Conservation (phyloP, 2,113 vertebrate genomes). For the Xiphias gladius region DNA sequence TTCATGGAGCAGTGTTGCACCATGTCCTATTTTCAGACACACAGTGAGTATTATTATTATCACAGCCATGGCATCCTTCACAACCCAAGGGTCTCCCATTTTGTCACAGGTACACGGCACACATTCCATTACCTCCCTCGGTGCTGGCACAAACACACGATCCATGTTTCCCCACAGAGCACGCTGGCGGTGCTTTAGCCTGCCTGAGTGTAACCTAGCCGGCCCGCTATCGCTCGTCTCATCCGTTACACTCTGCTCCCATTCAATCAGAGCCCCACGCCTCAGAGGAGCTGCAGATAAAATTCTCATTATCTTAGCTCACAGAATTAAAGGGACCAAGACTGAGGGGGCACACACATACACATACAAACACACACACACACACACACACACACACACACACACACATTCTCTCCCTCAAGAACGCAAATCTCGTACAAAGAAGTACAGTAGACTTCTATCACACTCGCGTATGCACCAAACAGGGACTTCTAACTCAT, state of each 20-base stretch:
- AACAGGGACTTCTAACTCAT: slow-evolving; percentile 43
- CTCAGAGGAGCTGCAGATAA: slow-evolving; percentile 82
- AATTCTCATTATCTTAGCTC: slow-evolving; percentile 85
- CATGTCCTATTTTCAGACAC: slow-evolving; percentile 61
- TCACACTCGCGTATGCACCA: slow-evolving; percentile 29
- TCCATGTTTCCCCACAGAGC: slow-evolving; percentile 64
- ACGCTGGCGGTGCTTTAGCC: slow-evolving; percentile 37
- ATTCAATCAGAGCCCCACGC: slow-evolving; percentile 82
- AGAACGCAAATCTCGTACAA: slow-evolving; percentile 38
- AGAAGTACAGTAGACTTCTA: slow-evolving; percentile 53
- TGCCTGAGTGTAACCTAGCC: slow-evolving; percentile 69
- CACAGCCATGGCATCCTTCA: slow-evolving; percentile 60
- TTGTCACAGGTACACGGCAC: slow-evolving; percentile 71
- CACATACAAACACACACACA: slow-evolving; percentile 32
- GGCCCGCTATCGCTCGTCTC: slow-evolving; percentile 78
- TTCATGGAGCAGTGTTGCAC: slow-evolving; percentile 20
- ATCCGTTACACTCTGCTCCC: slow-evolving; percentile 85
- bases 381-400: not conserved
- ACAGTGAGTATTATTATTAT: slow-evolving; percentile 51
- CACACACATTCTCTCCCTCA: not conserved
- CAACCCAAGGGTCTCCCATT: slow-evolving; percentile 66
- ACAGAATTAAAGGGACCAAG: slow-evolving; percentile 81
- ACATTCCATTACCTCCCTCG: slow-evolving; percentile 70
- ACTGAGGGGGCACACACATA: slow-evolving; percentile 31
- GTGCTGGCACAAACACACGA: slow-evolving; percentile 49